Base-by-base conservation (phyloP, 2,888 invertebrate species). In the Leucoptera coffeella region DNA sequence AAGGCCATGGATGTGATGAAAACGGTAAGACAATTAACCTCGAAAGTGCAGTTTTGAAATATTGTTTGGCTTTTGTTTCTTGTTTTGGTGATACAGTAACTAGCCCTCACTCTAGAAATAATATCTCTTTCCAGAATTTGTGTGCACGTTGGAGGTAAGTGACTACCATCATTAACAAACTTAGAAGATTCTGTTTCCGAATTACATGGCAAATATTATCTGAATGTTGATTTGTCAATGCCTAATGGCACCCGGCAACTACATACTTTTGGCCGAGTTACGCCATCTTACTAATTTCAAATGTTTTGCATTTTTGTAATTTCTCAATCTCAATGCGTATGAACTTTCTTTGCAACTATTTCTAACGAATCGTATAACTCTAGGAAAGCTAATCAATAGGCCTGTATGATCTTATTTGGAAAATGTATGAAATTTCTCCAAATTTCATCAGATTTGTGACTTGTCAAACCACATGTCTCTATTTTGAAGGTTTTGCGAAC, bases 1-100 rank as follows among this genome's bases (percentile, higher is more conserved):
- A 56, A 67, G 71, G 72, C 71, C 62, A 73, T 74, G 74, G 74
- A 73, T 73, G 64, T 72, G 58, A 67, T 71, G 67, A 73, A 73
- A 71, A 67, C 72, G 72, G 74, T 74, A 65, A 73, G 64, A 47
- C 37, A 46, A 41, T 42, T 17, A 17, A 17, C 17, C 17, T 17
- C 17, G 9, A 7, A 17, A 7, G 17, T 7, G n/a, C n/a, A n/a
- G n/a, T n/a, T n/a, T 46, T 41, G 43, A 42, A 48, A 52, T 55
- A 55, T 54, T 61, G 65, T 69, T 69, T 69, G 64, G 65, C 67
- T 67, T 69, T 67, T 69, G 69, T 71, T 72, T 67, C 69, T 69
- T 71, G 69, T 71, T 72, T 67, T 72, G 71, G 62, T 69, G 59
- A 65, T 64, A 57, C 64, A 64, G 65, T 61, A 67, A 67, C 67